Evolutionary conservation across 2,113 vertebrate genomes (phyloP).

Genomic region (zebrafish (Danio rerio)): GRCz12tu NC_133200.1:37351501-37352000

Average conservation of each 20-base stretch:
- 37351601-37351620: slow-evolving; percentile 65
- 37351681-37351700: slow-evolving; percentile 82
- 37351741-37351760: slow-evolving; percentile 96
- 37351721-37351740: slow-evolving; percentile 86
- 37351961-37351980: too few species aligned
- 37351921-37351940: too few species aligned
- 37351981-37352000: too few species aligned
- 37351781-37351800: slow-evolving; percentile 91
- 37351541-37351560: background rate
- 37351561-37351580: background rate
- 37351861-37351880: slow-evolving; percentile 80
- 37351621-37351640: slow-evolving; percentile 92
- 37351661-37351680: slow-evolving; percentile 79
- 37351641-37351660: slow-evolving; percentile 80
- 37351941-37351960: too few species aligned
- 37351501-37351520: slow-evolving; percentile 32
- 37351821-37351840: slow-evolving; percentile 85
- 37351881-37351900: slow-evolving; percentile 85
- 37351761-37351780: slow-evolving; percentile 81
- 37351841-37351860: slow-evolving; percentile 88
- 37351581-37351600: background rate
- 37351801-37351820: slow-evolving; percentile 88
- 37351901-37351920: too few species aligned
- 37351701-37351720: slow-evolving; percentile 90
- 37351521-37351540: background rate